Evolutionary conservation across 2,888 invertebrate genomes (phyloP), one percentile per base, ranked within the genome.

Genomic region (Drosophila cognata): DNA sequence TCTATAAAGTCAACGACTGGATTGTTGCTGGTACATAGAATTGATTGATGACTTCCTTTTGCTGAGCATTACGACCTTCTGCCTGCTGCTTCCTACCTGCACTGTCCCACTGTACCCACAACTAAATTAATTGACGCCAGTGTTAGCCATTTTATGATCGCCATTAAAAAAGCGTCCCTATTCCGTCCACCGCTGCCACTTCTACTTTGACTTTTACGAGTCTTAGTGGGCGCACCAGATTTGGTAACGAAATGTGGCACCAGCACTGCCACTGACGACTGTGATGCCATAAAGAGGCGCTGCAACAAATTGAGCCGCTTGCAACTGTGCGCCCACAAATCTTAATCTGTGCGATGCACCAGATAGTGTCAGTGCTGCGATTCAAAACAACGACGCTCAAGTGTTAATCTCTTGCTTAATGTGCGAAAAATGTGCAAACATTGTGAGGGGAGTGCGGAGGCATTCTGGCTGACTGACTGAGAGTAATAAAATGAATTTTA

Each of bases 11-110:
- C 28, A 56, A 60, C 38, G 59, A 28, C 43, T 25, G 31, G 28
- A 62, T 41, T 57, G 35, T 56, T 53, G 13, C 29, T 59, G 64
- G 52, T 33, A 63, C 61, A 78, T 82, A 52, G 70, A 69, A 74
- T 79, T 84, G 84, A 86, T 84, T 84, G 71, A 86, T 75, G 73
- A 71, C 82, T 84, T 84, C 87, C 87, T 79, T 57, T 60, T 43
- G 52, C 7, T 36, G n/a, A 51, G 50, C 67, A 61, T 48, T 65
- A 57, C 63, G 38, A 57, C 31, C 38, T 33, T n/a, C 53, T 43
- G 48, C 35, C 56, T 60, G 46, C 2, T 25, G 50, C 31, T 60
- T 66, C 46, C 65, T 43, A 71, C 66, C 65, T 57, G 71, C 56
- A 53, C 33, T 35, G 58, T 58, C 35, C 66, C 69, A 63, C 65